Evolutionary conservation across 2,113 vertebrate genomes (phyloP).

Genomic region (Syngnathoides biaculeatus): DNA sequence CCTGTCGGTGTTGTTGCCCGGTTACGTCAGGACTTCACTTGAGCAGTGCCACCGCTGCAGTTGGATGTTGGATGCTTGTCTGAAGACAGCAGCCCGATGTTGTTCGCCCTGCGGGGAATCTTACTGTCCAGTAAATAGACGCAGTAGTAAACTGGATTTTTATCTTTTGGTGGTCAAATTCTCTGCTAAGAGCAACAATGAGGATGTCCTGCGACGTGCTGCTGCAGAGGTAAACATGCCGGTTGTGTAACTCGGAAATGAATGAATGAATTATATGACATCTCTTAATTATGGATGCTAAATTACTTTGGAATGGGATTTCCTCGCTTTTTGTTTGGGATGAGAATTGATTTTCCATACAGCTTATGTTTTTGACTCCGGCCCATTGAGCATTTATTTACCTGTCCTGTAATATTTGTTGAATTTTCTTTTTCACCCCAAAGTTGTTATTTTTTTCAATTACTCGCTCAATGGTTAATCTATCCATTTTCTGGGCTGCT

Average conservation of each 20-base stretch:
- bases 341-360: not conserved
- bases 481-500: too few species aligned
- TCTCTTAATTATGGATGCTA: not conserved
- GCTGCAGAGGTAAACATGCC: slow-evolving; percentile 80
- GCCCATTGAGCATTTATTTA: not conserved
- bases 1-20: slow-evolving; percentile 41
- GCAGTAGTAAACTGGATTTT: slow-evolving; percentile 10
- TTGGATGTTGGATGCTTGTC: slow-evolving; percentile 73
- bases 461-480: not conserved
- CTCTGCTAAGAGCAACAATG: slow-evolving; percentile 43
- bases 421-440: not conserved
- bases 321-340: not conserved
- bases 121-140: slow-evolving; percentile 21
- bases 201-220: slow-evolving; percentile 85
- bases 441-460: too few species aligned
- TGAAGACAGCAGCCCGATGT: slow-evolving; percentile 21
- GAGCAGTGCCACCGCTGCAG: slow-evolving; percentile 44
- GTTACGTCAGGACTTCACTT: slow-evolving; percentile 73
- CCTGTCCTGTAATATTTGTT: not conserved
- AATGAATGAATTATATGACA: slow-evolving; percentile 2
- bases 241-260: slow-evolving; percentile 34
- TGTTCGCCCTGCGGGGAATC: slow-evolving; percentile 17
- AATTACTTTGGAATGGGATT: not conserved
- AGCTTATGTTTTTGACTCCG: too few species aligned
- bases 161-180: slow-evolving; percentile 4